Base-by-base conservation (phyloP, 1,140 invertebrate species). In the Drosophila funebris region DNA sequence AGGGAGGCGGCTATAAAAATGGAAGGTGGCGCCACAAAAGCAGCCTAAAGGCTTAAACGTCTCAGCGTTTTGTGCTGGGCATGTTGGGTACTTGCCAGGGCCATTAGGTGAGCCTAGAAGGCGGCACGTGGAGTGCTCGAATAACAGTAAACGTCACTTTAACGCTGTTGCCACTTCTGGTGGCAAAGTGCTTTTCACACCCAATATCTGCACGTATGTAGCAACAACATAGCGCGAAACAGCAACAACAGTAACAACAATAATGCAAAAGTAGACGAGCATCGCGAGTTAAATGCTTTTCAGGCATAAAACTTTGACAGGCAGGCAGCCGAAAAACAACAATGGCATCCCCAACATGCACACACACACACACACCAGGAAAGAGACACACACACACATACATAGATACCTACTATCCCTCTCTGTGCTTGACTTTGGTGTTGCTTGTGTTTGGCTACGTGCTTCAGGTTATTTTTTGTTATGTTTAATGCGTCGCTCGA, bases 381-480 rank as follows among this genome's bases (percentile, higher is more conserved):
- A n/a, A n/a, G n/a, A n/a, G n/a, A n/a, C n/a, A n/a, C 37, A 36
- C 13, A 44, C 56, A 29, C 20, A 36, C 27, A 48, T 8, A 53
- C 6, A 44, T 7, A 53, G 11, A 44, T 24, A 41, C 50, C 44
- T 43, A 2, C 16, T 54, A 43, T 41, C 76, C 57, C 8, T 39
- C 37, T 16, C 46, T 67, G 60, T 79, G 75, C 69, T 8, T n/a
- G 11, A n/a, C n/a, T n/a, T n/a, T 36, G 33, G 11, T 36, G 33
- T 33, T 33, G 9, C 11, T 31, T 36, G 33, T 84, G 73, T 73
- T 82, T 87, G 62, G 62, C 70, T 87, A 87, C 82, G 82, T 87
- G 82, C 82, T 76, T 50, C 44, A 43, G 88, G 82, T 83, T 87
- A 88, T 87, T 87, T 87, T 87, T 87, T 87, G 82, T 88, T 87